Conservation (phyloP, 1,140 invertebrate genomes). For the Halictus rubicundus region DNA sequence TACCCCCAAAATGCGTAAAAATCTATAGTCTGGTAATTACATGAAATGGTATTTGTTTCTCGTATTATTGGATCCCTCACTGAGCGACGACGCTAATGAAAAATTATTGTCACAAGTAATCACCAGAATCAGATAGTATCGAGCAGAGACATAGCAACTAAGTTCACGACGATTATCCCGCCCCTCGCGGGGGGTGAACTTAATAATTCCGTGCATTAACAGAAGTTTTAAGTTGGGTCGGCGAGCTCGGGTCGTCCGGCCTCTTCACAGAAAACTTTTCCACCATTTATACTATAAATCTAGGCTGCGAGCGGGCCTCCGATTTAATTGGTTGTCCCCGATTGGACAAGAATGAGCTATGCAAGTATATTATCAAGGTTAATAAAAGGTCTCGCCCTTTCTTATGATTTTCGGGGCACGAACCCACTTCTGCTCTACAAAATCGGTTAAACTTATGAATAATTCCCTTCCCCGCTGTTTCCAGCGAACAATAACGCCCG, state of each 20-base stretch:
- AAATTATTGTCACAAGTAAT: neutral
- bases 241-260: neutral
- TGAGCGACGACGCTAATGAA: too few relatives aligned
- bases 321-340: conserved; percentile 36
- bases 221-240: conserved; percentile 27
- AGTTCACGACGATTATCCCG: conserved; percentile 4
- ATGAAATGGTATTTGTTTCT: too few relatives aligned
- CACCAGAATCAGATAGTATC: conserved; percentile 15
- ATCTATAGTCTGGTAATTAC: too few relatives aligned
- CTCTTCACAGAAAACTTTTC: conserved; percentile 17
- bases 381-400: neutral
- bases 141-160: neutral
- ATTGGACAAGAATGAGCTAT: conserved; percentile 37
- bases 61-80: too few relatives aligned
- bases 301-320: neutral
- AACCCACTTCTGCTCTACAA: too few relatives aligned
- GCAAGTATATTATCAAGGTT: conserved; percentile 27
- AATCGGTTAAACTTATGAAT: neutral
- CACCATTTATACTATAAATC: conserved; percentile 22
- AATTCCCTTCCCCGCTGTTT: neutral
- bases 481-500: neutral
- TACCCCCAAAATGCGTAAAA: too few relatives aligned
- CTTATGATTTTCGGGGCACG: neutral
- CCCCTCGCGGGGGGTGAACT: conserved; percentile 3
- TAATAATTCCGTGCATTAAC: conserved; percentile 39